Evolutionary conservation across 2,888 invertebrate species (phyloP), one percentile per base, ranked within the genome.

Genomic region (Pollenia griseotomentosa): DNA sequence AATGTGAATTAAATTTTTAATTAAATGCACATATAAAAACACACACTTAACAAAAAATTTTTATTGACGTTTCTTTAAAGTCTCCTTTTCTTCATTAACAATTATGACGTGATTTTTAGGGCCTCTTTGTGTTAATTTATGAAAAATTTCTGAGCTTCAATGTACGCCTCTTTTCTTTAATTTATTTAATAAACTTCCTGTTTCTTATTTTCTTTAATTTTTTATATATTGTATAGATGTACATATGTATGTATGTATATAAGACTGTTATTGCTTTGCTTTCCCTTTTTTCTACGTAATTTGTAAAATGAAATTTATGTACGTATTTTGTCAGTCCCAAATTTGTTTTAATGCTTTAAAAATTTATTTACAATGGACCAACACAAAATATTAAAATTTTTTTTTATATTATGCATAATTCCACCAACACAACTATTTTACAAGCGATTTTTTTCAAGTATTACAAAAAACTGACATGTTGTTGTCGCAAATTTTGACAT

Each of bases 71-170:
- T 73, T 74, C 78, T 65, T 65, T 65, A 9, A 57, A 44, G 65
- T 59, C 65, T 77, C 59, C 61, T 81, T 81, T 86, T 83, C 33
- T 44, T 16, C 40, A 57, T 23, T 68, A 66, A 81, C 44, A 73
- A 81, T 71, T 63, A 80, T 84, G 86, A 87, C 81, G 83, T 77
- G 86, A 83, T 70, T 83, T 51, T 82, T 74, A 12, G 40, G 65
- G 66, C 44, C 42, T 57, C 48, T 61, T 53, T 68, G 53, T 78
- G 59, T 7, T 44, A 61, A 51, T 57, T 84, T 74, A 44, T 59
- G 11, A 23, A 55, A 53, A 33, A 44, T 53, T 14, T 63, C 42
- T 75, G 6, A 46, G 9, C 51, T 86, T 42, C 33, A 66, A 53
- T 19, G 16, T 57, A 87, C 77, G 83, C 80, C 80, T 61, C 63